Base-by-base conservation (phyloP, 2,113 vertebrate species). In the Raja brachyura region DNA sequence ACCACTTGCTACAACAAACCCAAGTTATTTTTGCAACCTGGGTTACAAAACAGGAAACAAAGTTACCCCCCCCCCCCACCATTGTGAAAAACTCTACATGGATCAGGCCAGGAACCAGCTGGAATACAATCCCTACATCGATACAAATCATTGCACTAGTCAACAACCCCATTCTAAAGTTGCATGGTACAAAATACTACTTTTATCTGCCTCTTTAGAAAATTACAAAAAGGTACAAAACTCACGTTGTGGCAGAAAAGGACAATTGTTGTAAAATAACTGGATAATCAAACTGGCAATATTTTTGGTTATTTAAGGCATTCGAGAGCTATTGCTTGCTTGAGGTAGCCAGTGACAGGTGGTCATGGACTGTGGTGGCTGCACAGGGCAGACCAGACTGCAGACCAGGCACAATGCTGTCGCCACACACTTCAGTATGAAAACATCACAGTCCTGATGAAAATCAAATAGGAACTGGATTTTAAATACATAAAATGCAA, bases 81-180 rank as follows among this genome's bases (percentile, higher is more conserved):
- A 22, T 63, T 66, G 13, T 92, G 66, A 73, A 33, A 92, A 73
- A 92, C 73, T 92, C 90, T 92, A 73, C 25, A 39, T 54, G 90
- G 90, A 92, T 92, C 73, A 73, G 33, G 90, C 90, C 90, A 92
- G 97, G 96, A 96, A 96, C 97, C 96, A 97, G 97, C 96, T 98
- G 96, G 96, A 74, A 95, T 94, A 95, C 94, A 96, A 95, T 95
- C 94, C 90, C 66, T 92, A 92, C 90, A 70, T 39, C 31, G 16
- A 90, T 70, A 92, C 20, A 74, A 73, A 92, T 92, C 90, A 92
- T 73, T 74, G 90, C 90, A 73, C 66, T 48, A 28, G 8, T 74
- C 20, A 63, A 59, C 63, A 74, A 73, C 68, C 68, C 20, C 90
- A 73, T 48, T 92, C 81, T 73, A 54, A 88, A 92, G 90, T 54